phyloP scores from a whole-genome alignment of 1,140 invertebrate genomes.

The Ceratosolen solmsi region DNA sequence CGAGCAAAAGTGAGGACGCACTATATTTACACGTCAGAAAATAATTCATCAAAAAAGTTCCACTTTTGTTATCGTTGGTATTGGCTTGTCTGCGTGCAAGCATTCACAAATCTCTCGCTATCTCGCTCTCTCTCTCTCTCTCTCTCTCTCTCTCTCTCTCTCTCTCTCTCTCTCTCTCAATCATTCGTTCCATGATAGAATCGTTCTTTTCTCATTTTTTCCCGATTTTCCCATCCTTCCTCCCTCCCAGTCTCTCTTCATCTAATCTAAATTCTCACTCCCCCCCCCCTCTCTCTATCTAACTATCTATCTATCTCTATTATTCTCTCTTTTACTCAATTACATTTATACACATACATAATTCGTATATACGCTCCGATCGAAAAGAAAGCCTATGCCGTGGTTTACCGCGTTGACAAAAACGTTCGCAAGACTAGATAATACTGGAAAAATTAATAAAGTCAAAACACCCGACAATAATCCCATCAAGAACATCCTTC shows the following conservation, averaged over 20 bases:
- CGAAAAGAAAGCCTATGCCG: conserved; percentile 51
- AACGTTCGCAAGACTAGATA: conserved; percentile 73
- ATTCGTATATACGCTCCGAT: conserved; percentile 50
- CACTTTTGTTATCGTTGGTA: conserved; percentile 16
- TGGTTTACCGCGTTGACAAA: conserved; percentile 63
- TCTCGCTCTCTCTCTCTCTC: conserved; percentile 8
- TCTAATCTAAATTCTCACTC: too few relatives aligned
- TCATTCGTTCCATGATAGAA: too few relatives aligned
- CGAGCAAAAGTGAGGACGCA: not conserved
- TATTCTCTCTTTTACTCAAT: not conserved
- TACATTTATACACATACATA: conserved; percentile 27
- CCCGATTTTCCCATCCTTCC: too few relatives aligned
- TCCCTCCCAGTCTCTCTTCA: too few relatives aligned
- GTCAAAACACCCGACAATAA: conserved; percentile 65
- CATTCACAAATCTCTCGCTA: not conserved
- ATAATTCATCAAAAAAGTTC: conserved; percentile 15
- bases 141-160: conserved; percentile 1
- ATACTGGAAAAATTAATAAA: conserved; percentile 72
- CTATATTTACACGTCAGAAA: not conserved
- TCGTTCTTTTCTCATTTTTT: too few relatives aligned
- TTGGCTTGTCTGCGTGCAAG: not conserved
- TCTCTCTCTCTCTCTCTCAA: not conserved
- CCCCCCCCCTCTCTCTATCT: not conserved
- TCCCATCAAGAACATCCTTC: conserved; percentile 48
- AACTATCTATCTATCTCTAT: not conserved